Conservation (phyloP, 2,113 vertebrate species). For the Corynorhinus townsendii region DNA sequence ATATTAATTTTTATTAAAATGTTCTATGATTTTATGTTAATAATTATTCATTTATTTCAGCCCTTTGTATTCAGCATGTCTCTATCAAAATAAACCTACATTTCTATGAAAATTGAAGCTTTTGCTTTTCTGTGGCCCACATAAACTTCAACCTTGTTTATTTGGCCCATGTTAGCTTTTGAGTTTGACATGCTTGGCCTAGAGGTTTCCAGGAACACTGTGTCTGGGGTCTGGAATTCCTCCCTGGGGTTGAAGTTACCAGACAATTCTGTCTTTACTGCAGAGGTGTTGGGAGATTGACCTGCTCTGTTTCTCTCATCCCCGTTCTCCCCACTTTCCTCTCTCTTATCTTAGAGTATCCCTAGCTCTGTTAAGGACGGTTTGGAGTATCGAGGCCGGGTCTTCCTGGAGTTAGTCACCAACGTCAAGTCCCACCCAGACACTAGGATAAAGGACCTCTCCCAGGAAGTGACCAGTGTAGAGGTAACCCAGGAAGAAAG, state of each 20-base stretch:
- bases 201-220: not conserved
- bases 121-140: too few relatives aligned
- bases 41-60: too few relatives aligned
- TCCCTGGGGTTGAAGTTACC: not conserved
- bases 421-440: not conserved
- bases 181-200: not conserved
- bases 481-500: constrained; percentile 64
- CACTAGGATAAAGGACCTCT: not conserved
- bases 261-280: not conserved
- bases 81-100: too few relatives aligned
- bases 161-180: too few relatives aligned
- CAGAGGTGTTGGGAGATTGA: not conserved
- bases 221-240: not conserved
- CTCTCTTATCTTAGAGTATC: not conserved
- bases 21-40: too few relatives aligned
- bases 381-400: constrained; percentile 71
- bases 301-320: not conserved
- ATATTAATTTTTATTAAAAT: too few relatives aligned
- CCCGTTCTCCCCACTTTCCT: not conserved
- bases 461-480: constrained; percentile 2
- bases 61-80: too few relatives aligned
- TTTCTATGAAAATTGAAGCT: too few relatives aligned
- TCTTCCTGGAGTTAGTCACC: constrained; percentile 77
- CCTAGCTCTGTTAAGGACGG: constrained; percentile 9
- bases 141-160: too few relatives aligned